These are phyloP conservation scores for Donacobius atricapilla DNA, from an alignment of 2,113 vertebrate species.

Conservation along the genomic window DNA sequence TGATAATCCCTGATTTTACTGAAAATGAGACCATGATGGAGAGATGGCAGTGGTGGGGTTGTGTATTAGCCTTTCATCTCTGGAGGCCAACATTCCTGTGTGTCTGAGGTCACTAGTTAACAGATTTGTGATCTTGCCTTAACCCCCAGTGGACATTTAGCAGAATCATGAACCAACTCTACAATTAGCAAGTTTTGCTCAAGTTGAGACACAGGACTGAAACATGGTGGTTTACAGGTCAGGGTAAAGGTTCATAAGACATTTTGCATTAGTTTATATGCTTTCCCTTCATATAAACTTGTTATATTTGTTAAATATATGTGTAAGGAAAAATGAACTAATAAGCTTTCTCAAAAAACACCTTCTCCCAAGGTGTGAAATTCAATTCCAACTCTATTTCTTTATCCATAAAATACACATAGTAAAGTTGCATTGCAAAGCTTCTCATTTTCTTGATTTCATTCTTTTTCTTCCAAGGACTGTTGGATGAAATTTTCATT, in stretches of 20 bases:
- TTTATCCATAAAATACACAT: background rate
- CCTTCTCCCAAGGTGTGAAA: background rate
- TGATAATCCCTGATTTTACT: background rate
- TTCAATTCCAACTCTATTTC: background rate
- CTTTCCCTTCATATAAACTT: background rate
- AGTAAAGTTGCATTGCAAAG: background rate
- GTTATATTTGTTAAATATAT: background rate
- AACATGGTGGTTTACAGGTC: background rate
- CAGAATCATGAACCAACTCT: background rate
- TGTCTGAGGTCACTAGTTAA: conserved; percentile 52
- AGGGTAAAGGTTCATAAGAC: background rate
- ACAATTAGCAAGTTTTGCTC: conserved; percentile 41
- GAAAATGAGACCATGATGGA: background rate
- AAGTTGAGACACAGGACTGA: conserved; percentile 32
- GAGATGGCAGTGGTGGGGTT: background rate
- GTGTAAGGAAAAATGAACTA: background rate
- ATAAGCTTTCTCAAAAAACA: background rate
- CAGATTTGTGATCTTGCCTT: conserved; percentile 47
- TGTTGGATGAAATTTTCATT: background rate
- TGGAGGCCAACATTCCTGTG: background rate
- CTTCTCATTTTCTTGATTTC: background rate
- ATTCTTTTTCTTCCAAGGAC: background rate
- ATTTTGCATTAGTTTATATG: background rate
- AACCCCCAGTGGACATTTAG: conserved; percentile 60
- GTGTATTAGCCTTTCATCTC: conserved; percentile 10